phyloP scores from a whole-genome alignment of 2,113 vertebrate species.

The Oxygymnocypris stewartii region DNA sequence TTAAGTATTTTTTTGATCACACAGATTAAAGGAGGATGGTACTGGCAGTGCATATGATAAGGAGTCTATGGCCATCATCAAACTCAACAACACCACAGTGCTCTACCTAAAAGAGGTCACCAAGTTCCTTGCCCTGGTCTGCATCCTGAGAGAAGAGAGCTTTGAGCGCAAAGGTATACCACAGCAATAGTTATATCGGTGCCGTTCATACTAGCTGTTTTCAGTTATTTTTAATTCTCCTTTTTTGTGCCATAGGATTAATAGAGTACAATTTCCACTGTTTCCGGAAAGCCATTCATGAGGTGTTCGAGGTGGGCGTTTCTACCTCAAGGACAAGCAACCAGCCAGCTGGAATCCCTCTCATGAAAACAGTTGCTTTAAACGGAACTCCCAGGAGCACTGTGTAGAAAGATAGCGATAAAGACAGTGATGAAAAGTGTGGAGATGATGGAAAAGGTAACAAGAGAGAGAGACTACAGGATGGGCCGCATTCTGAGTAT shows the following conservation, averaged over 20 bases:
- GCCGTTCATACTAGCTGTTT: neutral
- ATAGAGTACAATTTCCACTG: slow-evolving; percentile 99
- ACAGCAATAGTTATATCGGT: neutral
- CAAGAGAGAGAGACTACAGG: slow-evolving; percentile 43
- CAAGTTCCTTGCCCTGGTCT: slow-evolving; percentile 97
- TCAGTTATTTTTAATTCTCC: neutral
- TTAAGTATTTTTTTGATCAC: neutral
- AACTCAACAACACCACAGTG: slow-evolving; percentile 99
- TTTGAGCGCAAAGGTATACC: slow-evolving; percentile 96
- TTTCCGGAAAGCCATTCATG: slow-evolving; percentile 99
- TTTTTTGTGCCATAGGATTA: slow-evolving; percentile 78
- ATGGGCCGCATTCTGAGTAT: slow-evolving; percentile 44
- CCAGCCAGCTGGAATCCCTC: slow-evolving; percentile 81
- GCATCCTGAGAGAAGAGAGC: slow-evolving; percentile 98
- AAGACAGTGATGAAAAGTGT: slow-evolving; percentile 42
- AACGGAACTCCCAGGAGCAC: slow-evolving; percentile 93
- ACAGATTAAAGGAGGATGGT: slow-evolving; percentile 95
- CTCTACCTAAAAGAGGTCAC: slow-evolving; percentile 99
- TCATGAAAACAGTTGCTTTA: slow-evolving; percentile 89
- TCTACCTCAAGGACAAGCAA: slow-evolving; percentile 81
- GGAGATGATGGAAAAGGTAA: slow-evolving; percentile 49
- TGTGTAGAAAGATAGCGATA: slow-evolving; percentile 74
- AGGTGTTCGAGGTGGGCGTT: slow-evolving; percentile 97
- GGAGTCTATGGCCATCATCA: slow-evolving; percentile 99
- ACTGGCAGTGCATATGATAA: slow-evolving; percentile 98